phyloP scores from a whole-genome alignment of 2,797 vertebrate species.

The Poliocrania exsul region DNA sequence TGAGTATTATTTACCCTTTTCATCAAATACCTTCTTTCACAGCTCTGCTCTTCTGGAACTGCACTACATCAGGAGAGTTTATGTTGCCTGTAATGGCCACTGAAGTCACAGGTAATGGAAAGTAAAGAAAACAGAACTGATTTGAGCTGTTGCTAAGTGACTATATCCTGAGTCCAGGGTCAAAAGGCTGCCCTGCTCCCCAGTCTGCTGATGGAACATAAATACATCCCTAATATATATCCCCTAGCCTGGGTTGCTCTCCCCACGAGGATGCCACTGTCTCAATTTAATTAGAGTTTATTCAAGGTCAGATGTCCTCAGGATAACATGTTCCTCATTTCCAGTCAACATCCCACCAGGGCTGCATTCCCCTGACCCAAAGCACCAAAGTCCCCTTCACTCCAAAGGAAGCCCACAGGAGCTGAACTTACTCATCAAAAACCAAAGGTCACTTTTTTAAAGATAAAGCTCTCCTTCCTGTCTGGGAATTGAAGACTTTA shows the following conservation, averaged over 20 bases:
- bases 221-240: not conserved
- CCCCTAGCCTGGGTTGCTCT: not conserved
- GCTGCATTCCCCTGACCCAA: not conserved
- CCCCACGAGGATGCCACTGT: not conserved
- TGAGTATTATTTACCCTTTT: not conserved
- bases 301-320: not conserved
- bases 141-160: not conserved
- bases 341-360: not conserved
- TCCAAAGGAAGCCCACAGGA: not conserved
- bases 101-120: not conserved
- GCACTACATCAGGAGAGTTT: not conserved
- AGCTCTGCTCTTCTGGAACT: not conserved
- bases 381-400: not conserved
- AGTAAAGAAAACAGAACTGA: not conserved
- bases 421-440: not conserved
- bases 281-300: not conserved
- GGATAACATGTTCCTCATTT: not conserved
- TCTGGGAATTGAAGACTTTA: not conserved
- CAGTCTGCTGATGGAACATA: not conserved
- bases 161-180: not conserved
- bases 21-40: not conserved
- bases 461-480: conserved; percentile 15
- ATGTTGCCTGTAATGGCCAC: not conserved
- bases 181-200: not conserved
- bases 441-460: not conserved